Base-by-base conservation (phyloP, 2,797 vertebrate species). In the Natrix natrix region DNA sequence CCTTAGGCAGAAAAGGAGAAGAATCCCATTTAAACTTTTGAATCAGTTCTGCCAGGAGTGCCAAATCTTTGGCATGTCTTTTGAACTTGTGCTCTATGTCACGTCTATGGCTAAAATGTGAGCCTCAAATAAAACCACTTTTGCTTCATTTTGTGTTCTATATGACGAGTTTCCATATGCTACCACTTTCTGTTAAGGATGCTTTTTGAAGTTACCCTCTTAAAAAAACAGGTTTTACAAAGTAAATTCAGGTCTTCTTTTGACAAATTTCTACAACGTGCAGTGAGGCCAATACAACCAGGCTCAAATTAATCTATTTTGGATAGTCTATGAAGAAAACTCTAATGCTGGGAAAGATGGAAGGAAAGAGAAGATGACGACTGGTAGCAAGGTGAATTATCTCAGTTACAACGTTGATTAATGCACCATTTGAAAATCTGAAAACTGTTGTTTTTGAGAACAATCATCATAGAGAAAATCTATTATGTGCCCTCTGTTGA, bases 281-380 rank as follows among this genome's bases (percentile, higher is more conserved):
- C 43, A 93, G 95, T 94, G 90, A 93, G 92, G 92, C 94, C 52
- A 88, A 92, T 88, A 66, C 6, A 2, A 91, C 69, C 94, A 57
- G 3, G 74, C 17, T 43, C 74, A 43, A 78, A 43, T 78, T 78
- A 78, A 22, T 20, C 69, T 43, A 11, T 22, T 78, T 78, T 78
- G 74, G 74, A 22, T 8, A 43, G 32, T 43, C 37, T 78, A 78
- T 43, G 37, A 11, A 78, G 17, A 78, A 78, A 43, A 20, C 37
- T 43, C 32, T 43, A 78, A 43, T 43, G 69, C 17, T 78, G 69
- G 69, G 17, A 22, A 78, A 78, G 20, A 43, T 11, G 32, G 32
- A 78, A 78, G 37, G 74, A 78, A 43, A 78, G n/a, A 37, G 14
- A 8, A 37, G 3, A 43, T 22, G 37, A 43, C 20, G 17, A 43